These are phyloP conservation scores for Gymnarchus niloticus DNA, from an alignment of 2,113 vertebrate species.

Conservation along the genomic window DNA sequence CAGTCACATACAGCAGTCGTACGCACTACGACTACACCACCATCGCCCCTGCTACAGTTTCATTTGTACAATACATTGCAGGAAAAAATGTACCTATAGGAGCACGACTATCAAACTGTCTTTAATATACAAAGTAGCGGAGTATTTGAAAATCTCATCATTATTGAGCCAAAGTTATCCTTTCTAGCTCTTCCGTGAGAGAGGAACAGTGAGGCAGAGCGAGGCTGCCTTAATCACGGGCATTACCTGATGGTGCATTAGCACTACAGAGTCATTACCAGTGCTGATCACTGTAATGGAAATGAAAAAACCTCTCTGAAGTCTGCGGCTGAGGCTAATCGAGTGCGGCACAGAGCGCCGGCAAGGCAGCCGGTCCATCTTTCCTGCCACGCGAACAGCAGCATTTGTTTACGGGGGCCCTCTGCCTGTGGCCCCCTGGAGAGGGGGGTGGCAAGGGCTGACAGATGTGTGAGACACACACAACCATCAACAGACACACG, in stretches of 20 bases:
- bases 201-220: neutral
- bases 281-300: constrained; percentile 15
- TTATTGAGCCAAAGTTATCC: neutral
- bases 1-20: neutral
- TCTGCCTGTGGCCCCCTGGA: neutral
- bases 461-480: too few species aligned
- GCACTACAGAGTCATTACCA: constrained; percentile 20
- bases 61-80: neutral
- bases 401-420: neutral
- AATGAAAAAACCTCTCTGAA: constrained; percentile 1
- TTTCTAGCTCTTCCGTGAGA: neutral
- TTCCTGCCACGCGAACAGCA: neutral
- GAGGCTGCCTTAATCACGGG: constrained; percentile 3
- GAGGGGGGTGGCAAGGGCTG: too few species aligned
- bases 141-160: neutral
- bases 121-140: neutral
- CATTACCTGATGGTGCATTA: constrained; percentile 18
- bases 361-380: neutral
- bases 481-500: too few species aligned
- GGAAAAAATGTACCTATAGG: neutral
- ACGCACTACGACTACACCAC: too few species aligned
- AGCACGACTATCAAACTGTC: neutral
- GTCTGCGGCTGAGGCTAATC: neutral
- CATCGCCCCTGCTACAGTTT: neutral
- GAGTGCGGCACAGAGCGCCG: neutral